Percentiles rank a stretch among this genome's conserved stretches.
These are phyloP conservation scores for Neotoxoptera formosana DNA, from an alignment of 1,140 invertebrate genomes.

Conservation along the genomic window DNA sequence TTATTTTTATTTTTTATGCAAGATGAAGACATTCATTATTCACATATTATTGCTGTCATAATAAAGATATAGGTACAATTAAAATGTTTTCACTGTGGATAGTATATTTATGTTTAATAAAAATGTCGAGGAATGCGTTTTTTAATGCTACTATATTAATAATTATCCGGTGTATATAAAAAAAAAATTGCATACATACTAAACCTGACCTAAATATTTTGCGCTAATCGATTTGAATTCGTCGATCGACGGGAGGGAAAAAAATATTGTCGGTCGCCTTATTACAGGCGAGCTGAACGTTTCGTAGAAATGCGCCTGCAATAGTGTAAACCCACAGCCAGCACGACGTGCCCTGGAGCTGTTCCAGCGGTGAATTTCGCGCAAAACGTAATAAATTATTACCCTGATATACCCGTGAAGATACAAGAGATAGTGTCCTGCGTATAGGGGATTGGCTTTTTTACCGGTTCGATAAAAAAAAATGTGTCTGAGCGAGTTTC, in stretches of 20 bases:
- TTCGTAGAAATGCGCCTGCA: neutral
- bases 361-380: too few species aligned
- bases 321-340: too few species aligned
- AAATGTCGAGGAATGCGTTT: neutral
- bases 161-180: neutral
- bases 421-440: too few species aligned
- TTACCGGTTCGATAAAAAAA: too few species aligned
- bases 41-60: neutral
- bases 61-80: neutral
- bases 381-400: too few species aligned
- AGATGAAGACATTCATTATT: neutral
- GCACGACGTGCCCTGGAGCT: too few species aligned
- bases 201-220: slow-evolving; percentile 18
- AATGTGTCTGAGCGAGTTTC: too few species aligned
- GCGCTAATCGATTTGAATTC: neutral
- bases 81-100: neutral
- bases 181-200: neutral
- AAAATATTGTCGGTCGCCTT: neutral
- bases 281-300: neutral
- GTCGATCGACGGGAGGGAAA: neutral
- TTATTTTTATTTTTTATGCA: neutral
- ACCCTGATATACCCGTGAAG: too few species aligned
- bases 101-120: neutral
- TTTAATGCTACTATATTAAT: neutral
- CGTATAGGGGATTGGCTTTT: too few species aligned